phyloP scores from a whole-genome alignment of 2,113 vertebrate species.

The Plestiodon gilberti region DNA sequence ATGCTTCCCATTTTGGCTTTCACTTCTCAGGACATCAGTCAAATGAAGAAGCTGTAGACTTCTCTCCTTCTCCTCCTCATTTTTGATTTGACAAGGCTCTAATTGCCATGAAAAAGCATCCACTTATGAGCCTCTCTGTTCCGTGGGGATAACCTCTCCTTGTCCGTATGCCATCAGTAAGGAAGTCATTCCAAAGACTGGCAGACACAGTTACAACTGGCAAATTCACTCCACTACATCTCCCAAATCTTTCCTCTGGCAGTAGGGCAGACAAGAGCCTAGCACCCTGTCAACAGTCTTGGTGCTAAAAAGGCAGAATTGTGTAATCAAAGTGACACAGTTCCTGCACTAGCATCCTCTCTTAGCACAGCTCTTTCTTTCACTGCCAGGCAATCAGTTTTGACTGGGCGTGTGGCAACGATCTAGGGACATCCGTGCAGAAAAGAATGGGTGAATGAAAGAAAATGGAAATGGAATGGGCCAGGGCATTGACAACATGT shows the following conservation, averaged over 20 bases:
- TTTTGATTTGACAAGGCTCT: background rate
- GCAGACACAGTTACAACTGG: background rate
- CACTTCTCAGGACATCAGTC: background rate
- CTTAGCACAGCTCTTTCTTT: background rate
- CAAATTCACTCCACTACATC: background rate
- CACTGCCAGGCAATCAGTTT: background rate
- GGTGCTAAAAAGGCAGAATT: accelerated
- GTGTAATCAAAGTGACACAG: background rate
- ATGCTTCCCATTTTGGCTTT: constrained; percentile 10
- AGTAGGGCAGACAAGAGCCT: background rate
- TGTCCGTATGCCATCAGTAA: background rate
- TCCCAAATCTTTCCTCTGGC: background rate
- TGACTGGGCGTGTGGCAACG: background rate
- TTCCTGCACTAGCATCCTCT: accelerated
- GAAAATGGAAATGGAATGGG: background rate
- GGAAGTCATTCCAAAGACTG: background rate
- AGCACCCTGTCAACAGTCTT: background rate
- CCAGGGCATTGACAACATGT: background rate
- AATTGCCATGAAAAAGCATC: background rate
- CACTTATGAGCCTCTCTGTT: background rate
- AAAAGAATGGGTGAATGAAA: background rate
- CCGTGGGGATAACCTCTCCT: background rate
- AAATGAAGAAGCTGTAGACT: background rate
- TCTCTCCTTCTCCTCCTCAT: background rate
- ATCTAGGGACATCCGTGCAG: accelerated